Base-by-base conservation (phyloP, 1,140 invertebrate species). In the Zeugodacus cucurbitae region DNA sequence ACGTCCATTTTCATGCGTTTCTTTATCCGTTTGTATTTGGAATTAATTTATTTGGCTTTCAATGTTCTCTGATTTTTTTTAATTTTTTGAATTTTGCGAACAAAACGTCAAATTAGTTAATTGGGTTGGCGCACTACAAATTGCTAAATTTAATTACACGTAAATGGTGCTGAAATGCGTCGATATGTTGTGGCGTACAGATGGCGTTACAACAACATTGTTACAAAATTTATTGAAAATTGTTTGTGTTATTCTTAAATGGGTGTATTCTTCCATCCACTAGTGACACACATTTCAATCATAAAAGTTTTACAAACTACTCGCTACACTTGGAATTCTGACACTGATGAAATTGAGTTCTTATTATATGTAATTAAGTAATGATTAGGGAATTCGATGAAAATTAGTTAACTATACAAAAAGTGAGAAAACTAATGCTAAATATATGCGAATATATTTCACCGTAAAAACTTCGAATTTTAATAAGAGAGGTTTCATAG, bases 251-350 rank as follows among this genome's bases (percentile, higher is more conserved):
- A 44, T 41, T 48, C 44, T 41, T 48, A 54, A 82, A 82, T 29
- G 41, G 20, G 2, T 82, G 2, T 48, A 34, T 82, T 78, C 29
- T 67, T 85, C 88, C 34, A 89, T 90, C 62, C 91, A 92, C 90
- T 90, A 90, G 86, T 90, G 90, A 93, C 91, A 93, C 90, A 93
- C 93, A 93, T 93, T 93, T 93, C 93, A 93, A 93, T 93, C 93
- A 93, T 93, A 93, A 93, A 93, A 91, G 59, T 85, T 78, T 29
- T 87, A 86, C 48, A 22, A 86, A 59, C 48, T 86, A 58, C 48
- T 86, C n/a, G 74, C 7, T 41, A 82, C 34, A 54, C 7, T 32
- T 86, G 34, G 10, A 17, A 29, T 86, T 54, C 48, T 17, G 48
- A 62, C 22, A 20, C 54, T 57, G 54, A 11, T 20, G 54, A 57